Evolutionary conservation across 2,797 vertebrate genomes (phyloP).

Genomic region (Peromyscus nudipes): DNA sequence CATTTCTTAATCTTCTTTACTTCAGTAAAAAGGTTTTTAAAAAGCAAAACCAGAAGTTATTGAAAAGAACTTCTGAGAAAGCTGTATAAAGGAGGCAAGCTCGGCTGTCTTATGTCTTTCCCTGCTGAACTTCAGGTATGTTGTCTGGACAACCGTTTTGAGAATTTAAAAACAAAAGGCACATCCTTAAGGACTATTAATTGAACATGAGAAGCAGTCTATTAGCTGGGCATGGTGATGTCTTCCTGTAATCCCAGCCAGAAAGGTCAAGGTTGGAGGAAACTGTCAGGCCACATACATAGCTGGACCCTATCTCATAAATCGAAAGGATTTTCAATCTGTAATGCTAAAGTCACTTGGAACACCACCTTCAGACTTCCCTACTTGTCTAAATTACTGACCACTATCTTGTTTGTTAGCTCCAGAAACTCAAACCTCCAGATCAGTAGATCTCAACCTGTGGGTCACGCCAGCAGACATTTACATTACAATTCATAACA

Average conservation of each 20-base stretch:
- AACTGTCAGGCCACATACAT: background rate
- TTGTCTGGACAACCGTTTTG: background rate
- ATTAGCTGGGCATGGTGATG: background rate
- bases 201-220: background rate
- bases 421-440: background rate
- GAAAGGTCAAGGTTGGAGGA: background rate
- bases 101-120: background rate
- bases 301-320: background rate
- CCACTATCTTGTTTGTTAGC: conserved; percentile 22
- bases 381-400: background rate
- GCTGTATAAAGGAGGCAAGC: background rate
- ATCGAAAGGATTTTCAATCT: background rate
- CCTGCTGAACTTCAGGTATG: background rate
- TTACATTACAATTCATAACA: background rate
- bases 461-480: background rate
- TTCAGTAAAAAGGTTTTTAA: background rate
- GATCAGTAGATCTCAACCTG: background rate
- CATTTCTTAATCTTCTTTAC: background rate
- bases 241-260: background rate
- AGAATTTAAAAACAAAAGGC: conserved; percentile 2
- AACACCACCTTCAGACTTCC: background rate
- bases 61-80: background rate
- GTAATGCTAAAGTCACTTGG: background rate
- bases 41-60: background rate
- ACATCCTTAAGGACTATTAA: background rate